Evolutionary conservation across 1,140 invertebrate genomes (phyloP).

Genomic region (Apis cerana): DNA sequence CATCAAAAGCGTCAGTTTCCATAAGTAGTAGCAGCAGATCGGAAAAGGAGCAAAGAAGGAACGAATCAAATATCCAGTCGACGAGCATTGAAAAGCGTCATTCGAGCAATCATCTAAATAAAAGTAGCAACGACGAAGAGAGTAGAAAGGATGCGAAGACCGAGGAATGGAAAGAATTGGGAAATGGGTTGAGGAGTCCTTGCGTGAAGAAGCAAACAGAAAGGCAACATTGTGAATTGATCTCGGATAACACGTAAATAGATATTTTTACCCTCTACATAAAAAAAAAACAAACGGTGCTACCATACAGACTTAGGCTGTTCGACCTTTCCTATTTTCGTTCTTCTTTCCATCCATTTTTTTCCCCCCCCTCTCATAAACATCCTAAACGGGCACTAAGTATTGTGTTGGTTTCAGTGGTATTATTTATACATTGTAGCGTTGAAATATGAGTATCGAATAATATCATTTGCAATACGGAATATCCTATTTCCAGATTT

Average conservation of each 20-base stretch:
- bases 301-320: conserved; percentile 26
- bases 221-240: conserved; percentile 11
- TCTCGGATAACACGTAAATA: conserved; percentile 44
- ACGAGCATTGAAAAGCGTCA: background rate
- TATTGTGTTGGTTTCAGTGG: background rate
- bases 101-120: background rate
- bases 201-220: background rate
- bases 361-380: background rate
- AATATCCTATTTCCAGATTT: background rate
- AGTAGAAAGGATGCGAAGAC: background rate
- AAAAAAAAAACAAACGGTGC: conserved; percentile 21
- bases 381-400: background rate
- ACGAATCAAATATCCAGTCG: background rate
- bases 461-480: background rate
- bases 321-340: background rate
- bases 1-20: background rate
- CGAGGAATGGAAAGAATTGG: background rate
- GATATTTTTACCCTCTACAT: background rate
- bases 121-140: background rate
- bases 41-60: background rate
- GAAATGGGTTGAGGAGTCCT: background rate
- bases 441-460: background rate
- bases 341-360: background rate
- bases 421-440: background rate
- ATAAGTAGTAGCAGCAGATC: background rate